phyloP scores from a whole-genome alignment of 1,140 invertebrate species.

The Adoxophyes honmai region DNA sequence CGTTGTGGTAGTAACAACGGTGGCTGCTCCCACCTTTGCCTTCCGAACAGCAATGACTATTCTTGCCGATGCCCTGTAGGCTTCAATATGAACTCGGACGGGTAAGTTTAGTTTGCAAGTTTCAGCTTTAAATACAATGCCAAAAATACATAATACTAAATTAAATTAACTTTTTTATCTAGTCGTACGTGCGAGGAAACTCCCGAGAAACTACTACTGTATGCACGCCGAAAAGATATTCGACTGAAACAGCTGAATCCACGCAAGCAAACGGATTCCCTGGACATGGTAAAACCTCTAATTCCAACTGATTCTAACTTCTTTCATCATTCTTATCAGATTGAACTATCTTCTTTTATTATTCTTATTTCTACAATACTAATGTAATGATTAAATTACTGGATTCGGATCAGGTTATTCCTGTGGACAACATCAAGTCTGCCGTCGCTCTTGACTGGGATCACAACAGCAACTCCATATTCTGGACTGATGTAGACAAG shows the following conservation, averaged over 20 bases:
- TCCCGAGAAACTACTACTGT: conserved; percentile 87
- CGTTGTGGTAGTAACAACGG: conserved; percentile 87
- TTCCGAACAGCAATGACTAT: conserved; percentile 84
- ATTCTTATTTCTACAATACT: conserved; percentile 15
- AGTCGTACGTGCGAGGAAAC: conserved; percentile 83
- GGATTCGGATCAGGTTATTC: conserved; percentile 79
- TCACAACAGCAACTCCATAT: conserved; percentile 86
- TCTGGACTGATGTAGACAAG: conserved; percentile 92
- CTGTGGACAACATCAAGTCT: conserved; percentile 87
- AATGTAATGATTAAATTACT: conserved; percentile 25
- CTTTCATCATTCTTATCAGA: background rate
- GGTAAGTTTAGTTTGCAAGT: conserved; percentile 53
- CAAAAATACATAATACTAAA: conserved; percentile 8
- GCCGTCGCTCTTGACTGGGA: conserved; percentile 92
- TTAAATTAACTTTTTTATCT: conserved; percentile 25
- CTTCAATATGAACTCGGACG: conserved; percentile 84
- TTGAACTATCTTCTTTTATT: background rate
- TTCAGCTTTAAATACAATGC: background rate
- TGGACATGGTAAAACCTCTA: conserved; percentile 76
- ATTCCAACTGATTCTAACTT: background rate
- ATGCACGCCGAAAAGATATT: conserved; percentile 90
- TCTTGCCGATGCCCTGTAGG: conserved; percentile 92
- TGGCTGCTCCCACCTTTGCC: conserved; percentile 93
- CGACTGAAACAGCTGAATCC: conserved; percentile 83
- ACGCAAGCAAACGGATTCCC: conserved; percentile 80